These are phyloP conservation scores for Meriones psammophilus DNA, from an alignment of 2,797 vertebrate genomes.

Conservation along the genomic window DNA sequence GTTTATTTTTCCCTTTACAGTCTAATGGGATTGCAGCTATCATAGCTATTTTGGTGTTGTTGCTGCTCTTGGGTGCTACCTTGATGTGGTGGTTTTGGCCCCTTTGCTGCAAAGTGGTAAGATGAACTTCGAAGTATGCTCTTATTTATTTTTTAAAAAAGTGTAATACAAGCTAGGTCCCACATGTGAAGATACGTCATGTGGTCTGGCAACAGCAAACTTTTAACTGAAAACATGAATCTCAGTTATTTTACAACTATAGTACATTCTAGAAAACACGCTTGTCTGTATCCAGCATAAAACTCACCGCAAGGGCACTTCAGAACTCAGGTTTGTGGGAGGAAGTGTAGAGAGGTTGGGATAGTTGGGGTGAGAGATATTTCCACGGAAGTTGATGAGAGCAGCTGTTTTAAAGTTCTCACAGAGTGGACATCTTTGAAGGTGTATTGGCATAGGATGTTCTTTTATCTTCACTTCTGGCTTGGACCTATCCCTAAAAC, in stretches of 20 bases:
- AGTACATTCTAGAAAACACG: not conserved
- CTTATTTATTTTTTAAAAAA: not conserved
- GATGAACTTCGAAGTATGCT: not conserved
- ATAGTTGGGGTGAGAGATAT: not conserved
- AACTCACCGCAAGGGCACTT: constrained; percentile 8
- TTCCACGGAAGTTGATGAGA: not conserved
- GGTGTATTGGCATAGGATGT: not conserved
- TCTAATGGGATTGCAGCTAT: constrained; percentile 91
- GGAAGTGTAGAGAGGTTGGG: not conserved
- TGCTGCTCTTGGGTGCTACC: constrained; percentile 90
- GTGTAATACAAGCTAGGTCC: not conserved
- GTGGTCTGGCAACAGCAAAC: not conserved
- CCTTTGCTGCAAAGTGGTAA: constrained; percentile 97
- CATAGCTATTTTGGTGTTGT: constrained; percentile 93
- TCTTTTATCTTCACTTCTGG: constrained; percentile 10
- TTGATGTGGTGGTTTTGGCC: constrained; percentile 99
- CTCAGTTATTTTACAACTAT: constrained; percentile 9
- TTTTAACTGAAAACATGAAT: constrained; percentile 15
- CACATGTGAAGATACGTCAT: not conserved
- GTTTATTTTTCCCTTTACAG: constrained; percentile 85
- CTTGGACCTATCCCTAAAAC: too few species aligned
- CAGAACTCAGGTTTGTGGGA: not conserved
- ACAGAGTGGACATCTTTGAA: not conserved
- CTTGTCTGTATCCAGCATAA: not conserved
- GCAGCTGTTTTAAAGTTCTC: not conserved